Conservation (phyloP, 1,140 invertebrate species). For the Coenobita brevimanus region DNA sequence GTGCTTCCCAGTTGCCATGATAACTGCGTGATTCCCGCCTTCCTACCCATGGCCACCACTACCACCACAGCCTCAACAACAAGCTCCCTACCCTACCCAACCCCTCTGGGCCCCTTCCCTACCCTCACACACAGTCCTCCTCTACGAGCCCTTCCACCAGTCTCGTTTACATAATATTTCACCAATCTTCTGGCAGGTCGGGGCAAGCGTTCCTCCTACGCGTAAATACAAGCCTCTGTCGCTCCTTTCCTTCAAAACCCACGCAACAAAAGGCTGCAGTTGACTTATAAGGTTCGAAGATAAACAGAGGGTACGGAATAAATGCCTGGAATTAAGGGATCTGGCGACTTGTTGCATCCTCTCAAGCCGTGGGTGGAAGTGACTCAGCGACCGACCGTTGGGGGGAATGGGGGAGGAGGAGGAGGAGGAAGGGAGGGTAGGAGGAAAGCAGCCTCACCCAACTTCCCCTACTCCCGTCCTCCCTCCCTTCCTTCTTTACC, state of each 20-base stretch:
- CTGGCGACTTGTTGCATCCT: slow-evolving; percentile 47
- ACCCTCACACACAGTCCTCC: not conserved
- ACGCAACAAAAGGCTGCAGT: not conserved
- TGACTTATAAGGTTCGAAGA: not conserved
- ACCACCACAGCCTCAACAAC: not conserved
- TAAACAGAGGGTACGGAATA: not conserved
- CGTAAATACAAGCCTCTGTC: not conserved
- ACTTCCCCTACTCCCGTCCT: not conserved
- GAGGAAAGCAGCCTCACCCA: not conserved
- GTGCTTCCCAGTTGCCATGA: no score
- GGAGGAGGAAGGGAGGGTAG: not conserved
- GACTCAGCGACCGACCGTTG: slow-evolving; percentile 9
- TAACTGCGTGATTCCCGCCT: no score
- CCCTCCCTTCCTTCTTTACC: no score
- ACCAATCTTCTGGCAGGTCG: not conserved
- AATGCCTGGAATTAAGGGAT: not conserved
- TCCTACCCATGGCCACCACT: no score
- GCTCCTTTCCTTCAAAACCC: not conserved
- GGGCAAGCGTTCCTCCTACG: not conserved
- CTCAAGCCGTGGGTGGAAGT: slow-evolving; percentile 32
- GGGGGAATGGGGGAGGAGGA: not conserved
- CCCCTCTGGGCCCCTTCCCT: not conserved
- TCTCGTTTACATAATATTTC: slow-evolving; percentile 42
- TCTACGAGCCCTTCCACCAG: not conserved
- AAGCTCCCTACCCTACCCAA: not conserved